Base-by-base conservation (phyloP, 2,113 vertebrate species). In the Riparia riparia region DNA sequence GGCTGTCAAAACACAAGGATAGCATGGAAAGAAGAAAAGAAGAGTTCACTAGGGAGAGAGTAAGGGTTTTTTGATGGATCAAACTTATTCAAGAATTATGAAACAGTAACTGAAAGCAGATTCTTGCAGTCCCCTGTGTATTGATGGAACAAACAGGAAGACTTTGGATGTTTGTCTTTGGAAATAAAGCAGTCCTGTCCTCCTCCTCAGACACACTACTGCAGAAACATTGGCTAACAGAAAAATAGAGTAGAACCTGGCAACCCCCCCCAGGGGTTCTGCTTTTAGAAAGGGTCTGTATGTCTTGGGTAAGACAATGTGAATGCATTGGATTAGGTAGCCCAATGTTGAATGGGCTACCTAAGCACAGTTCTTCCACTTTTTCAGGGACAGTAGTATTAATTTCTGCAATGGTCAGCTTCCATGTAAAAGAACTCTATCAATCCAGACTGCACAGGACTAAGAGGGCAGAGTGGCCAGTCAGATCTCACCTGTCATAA, bases 401-500 rank as follows among this genome's bases (percentile, higher is more conserved):
- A 7, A 77, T 4, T 61, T 80, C 66, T 82, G 53, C n/a, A n/a
- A 10, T 32, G n/a, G 21, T 25, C 7, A 3, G 3, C 18, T 88
- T 66, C 61, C 28, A 80, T 14, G 3, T 50, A 39, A 73, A 86
- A 41, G 3, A 79, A 70, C 31, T 41, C 11, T 10, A 49, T 53
- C 26, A 53, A 42, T 57, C 18, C 37, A 85, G 66, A 32, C 63
- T 54, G 64, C 4, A 16, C 44, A 73, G 51, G 72, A 88, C 45
- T 18, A 64, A 60, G 50, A 74, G 17, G 10, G n/a, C 22, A 86
- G 47, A 65, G n/a, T 12, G 79, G 58, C 32, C 50, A 77, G 14
- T 41, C 32, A 64, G 82, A 82, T 21, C 96, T 95, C 96, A 99
- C 99, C 99, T 98, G 98, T 99, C 99, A 39, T 99, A 99, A 41